These are phyloP conservation scores for Squalus acanthias DNA, from an alignment of 2,797 vertebrate species.

Conservation along the genomic window DNA sequence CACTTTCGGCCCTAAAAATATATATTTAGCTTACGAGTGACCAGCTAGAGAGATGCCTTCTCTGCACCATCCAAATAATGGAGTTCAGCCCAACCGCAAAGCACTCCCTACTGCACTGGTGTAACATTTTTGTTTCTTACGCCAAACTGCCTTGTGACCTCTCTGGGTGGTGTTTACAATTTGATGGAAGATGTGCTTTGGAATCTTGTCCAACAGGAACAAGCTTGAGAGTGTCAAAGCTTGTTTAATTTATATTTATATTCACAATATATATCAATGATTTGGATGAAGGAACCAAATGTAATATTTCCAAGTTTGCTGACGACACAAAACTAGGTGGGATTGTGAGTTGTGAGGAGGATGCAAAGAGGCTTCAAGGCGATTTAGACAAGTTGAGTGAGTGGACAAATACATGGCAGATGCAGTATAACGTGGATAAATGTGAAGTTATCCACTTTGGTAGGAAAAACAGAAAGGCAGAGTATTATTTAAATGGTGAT, in stretches of 20 bases:
- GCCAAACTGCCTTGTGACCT: background rate
- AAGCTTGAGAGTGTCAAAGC: background rate
- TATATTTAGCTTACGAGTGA: background rate
- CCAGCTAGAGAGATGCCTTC: background rate
- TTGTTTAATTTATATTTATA: background rate
- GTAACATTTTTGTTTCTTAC: background rate
- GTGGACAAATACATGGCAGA: no score
- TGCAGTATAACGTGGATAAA: no score
- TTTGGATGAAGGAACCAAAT: no score
- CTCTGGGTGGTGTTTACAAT: background rate
- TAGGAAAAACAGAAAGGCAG: no score
- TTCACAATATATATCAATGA: no score
- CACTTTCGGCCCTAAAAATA: background rate
- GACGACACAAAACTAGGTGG: no score
- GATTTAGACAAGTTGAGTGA: no score
- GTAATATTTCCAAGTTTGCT: no score
- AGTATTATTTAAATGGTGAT: no score
- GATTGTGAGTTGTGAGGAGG: no score
- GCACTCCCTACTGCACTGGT: background rate
- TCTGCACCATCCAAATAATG: background rate
- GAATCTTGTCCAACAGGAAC: background rate
- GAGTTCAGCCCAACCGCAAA: background rate
- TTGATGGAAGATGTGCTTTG: background rate
- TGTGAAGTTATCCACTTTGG: no score
- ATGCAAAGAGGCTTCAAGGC: no score